Conservation (phyloP, 2,888 invertebrate genomes). For the Coelogynopora nodosa region DNA sequence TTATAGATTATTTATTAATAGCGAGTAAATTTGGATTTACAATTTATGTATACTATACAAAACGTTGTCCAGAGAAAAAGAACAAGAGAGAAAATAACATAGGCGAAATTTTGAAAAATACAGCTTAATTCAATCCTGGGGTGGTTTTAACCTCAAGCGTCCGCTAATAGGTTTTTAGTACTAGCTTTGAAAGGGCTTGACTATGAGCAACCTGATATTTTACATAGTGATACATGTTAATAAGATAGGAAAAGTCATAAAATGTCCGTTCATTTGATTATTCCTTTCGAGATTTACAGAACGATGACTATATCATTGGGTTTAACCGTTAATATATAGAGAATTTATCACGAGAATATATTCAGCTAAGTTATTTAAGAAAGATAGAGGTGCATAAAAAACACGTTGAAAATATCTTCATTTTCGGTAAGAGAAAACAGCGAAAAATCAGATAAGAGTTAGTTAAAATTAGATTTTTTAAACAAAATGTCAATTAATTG, state of each 20-base stretch:
- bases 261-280: not conserved
- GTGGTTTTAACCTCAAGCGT: not conserved
- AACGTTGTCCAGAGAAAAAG: not conserved
- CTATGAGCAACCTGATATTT: not conserved
- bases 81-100: too few relatives aligned
- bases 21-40: too few relatives aligned
- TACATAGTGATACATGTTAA: not conserved
- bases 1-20: too few relatives aligned
- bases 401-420: too few relatives aligned
- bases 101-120: too few relatives aligned
- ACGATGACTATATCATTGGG: not conserved
- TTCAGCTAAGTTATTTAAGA: too few relatives aligned
- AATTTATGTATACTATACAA: not conserved
- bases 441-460: too few relatives aligned
- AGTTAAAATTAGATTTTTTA: too few relatives aligned
- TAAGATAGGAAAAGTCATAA: too few relatives aligned
- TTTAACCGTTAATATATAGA: not conserved
- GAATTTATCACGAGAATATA: not conserved
- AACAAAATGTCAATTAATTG: too few relatives aligned
- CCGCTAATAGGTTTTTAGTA: not conserved
- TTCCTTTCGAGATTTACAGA: not conserved
- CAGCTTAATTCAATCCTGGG: not conserved
- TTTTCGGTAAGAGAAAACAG: too few relatives aligned
- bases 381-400: too few relatives aligned
- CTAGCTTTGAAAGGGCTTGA: not conserved